Conservation (phyloP, 2,113 vertebrate genomes). For the Gallinago jamesoni region DNA sequence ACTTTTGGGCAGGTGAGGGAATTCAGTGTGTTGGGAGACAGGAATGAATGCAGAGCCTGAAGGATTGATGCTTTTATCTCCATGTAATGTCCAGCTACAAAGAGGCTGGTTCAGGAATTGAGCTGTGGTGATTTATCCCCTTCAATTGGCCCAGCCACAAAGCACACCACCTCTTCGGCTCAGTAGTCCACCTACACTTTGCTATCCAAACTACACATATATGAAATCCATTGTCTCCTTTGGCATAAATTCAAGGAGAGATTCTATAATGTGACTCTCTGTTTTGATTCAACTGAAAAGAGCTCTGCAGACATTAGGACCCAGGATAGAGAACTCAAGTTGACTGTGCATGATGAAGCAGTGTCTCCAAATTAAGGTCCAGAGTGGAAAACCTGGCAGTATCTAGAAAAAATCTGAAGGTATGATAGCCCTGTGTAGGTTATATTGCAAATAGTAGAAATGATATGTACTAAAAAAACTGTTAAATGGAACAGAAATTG, state of each 20-base stretch:
- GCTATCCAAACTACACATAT: not conserved
- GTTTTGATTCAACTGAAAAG: not conserved
- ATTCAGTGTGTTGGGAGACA: not conserved
- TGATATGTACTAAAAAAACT: not conserved
- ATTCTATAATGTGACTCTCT: not conserved
- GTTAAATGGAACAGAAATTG: not conserved
- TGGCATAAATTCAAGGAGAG: not conserved
- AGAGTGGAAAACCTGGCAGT: not conserved
- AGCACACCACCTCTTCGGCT: not conserved
- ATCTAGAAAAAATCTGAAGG: not conserved
- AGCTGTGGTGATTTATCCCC: not conserved
- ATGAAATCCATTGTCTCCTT: not conserved
- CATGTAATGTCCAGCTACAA: not conserved
- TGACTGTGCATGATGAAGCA: not conserved
- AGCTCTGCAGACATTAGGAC: not conserved
- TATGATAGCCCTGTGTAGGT: not conserved
- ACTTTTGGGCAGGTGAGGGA: not conserved
- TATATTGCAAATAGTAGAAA: not conserved
- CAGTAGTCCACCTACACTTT: not conserved
- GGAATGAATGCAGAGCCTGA: not conserved
- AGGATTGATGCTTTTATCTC: not conserved
- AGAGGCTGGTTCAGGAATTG: not conserved
- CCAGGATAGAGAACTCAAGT: accelerated
- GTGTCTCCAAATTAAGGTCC: not conserved
- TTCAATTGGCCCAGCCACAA: not conserved